Evolutionary conservation across 2,888 invertebrate species (phyloP).

Genomic region (Drosophila aldrichi): DNA sequence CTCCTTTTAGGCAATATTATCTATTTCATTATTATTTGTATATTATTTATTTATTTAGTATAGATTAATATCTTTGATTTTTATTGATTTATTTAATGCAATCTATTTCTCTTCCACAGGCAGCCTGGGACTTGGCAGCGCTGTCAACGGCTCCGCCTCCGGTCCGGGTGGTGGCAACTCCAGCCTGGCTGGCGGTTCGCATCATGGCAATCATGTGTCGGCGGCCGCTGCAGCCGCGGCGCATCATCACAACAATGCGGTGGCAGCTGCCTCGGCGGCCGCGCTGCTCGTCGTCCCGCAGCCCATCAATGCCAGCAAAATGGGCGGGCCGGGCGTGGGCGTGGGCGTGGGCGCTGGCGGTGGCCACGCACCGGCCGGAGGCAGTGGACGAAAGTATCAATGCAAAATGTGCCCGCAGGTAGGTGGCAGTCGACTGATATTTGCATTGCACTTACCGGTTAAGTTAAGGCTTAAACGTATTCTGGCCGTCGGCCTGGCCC

Average conservation of each 20-base stretch:
- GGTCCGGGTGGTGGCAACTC: slow-evolving; percentile 77
- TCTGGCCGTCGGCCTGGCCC: slow-evolving; percentile 44
- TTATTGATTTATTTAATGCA: not conserved
- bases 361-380: slow-evolving; percentile 67
- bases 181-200: slow-evolving; percentile 75
- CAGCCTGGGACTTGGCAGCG: slow-evolving; percentile 69
- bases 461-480: slow-evolving; percentile 50
- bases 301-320: slow-evolving; percentile 91
- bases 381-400: slow-evolving; percentile 91
- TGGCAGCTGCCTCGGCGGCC: slow-evolving; percentile 86
- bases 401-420: slow-evolving; percentile 99
- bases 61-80: too few relatives aligned
- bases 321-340: slow-evolving; percentile 83
- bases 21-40: too few relatives aligned
- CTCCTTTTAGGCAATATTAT: not conserved
- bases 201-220: slow-evolving; percentile 85
- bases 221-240: slow-evolving; percentile 75
- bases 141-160: slow-evolving; percentile 75
- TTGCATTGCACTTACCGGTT: slow-evolving; percentile 41
- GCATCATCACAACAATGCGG: slow-evolving; percentile 86
- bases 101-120: slow-evolving; percentile 38
- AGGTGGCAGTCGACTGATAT: slow-evolving; percentile 83
- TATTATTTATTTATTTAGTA: not conserved
- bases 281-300: slow-evolving; percentile 95
- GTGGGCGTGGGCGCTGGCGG: slow-evolving; percentile 83